phyloP scores from a whole-genome alignment of 2,888 invertebrate species.

The Drosophila lacicola region DNA sequence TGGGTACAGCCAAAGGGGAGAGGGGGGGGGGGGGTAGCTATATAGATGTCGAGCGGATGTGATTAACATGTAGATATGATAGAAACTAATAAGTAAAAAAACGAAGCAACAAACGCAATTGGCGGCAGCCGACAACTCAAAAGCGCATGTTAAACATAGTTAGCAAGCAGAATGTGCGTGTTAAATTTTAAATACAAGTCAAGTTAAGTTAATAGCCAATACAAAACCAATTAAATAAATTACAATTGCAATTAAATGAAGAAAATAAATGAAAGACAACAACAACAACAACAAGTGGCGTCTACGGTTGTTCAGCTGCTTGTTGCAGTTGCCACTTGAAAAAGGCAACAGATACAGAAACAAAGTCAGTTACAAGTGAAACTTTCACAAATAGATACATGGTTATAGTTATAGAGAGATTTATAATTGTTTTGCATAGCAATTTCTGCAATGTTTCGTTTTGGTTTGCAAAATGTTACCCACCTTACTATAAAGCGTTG shows the following conservation, averaged over 20 bases:
- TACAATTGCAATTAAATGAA: constrained; percentile 15
- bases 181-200: constrained; percentile 9
- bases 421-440: constrained; percentile 54
- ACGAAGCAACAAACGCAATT: constrained; percentile 27
- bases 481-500: constrained; percentile 96
- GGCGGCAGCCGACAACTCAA: constrained; percentile 1
- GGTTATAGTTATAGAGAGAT: constrained; percentile 53
- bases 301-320: constrained; percentile 7
- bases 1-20: not conserved
- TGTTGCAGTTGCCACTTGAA: constrained; percentile 6
- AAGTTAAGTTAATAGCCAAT: constrained; percentile 10
- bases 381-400: constrained; percentile 19
- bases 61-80: constrained; percentile 7
- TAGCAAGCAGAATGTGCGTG: constrained; percentile 13
- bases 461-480: constrained; percentile 85
- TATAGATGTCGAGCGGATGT: constrained; percentile 8
- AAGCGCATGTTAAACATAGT: constrained; percentile 16
- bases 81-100: not conserved
- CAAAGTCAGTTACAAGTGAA: not conserved
- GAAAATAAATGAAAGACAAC: constrained; percentile 2
- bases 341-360: constrained; percentile 16
- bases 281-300: constrained; percentile 24
- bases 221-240: constrained; percentile 7
- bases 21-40: not conserved
- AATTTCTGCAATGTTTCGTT: constrained; percentile 59